Base-by-base conservation (phyloP, 2,797 vertebrate genomes). In the Falco berigora region DNA sequence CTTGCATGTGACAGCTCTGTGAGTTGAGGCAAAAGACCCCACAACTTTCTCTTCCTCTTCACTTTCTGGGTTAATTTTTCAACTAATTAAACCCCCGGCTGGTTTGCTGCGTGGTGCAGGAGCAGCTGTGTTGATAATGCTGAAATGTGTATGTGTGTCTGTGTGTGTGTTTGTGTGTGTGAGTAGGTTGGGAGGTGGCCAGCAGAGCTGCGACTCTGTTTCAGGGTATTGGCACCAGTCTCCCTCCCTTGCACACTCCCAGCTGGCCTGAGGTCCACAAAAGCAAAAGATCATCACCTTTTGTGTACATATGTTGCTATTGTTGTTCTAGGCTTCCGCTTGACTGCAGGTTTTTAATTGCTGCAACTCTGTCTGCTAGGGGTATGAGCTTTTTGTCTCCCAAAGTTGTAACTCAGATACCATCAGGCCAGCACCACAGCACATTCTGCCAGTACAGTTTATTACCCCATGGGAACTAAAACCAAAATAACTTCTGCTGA, bases 111-210 rank as follows among this genome's bases (percentile, higher is more conserved):
- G 16, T 46, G 64, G 28, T 80, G 36, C 75, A 77, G 93, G 90
- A 95, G 56, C 75, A 88, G 86, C 93, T 91, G 85, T 68, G 85
- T 90, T 93, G 93, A 77, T 91, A 58, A 77, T 72, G 79, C 88
- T 92, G 79, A 91, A 86, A 77, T 27, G 76, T 47, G 17, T 1
- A 0, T 46, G 56, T 67, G 61, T 44, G 42, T 44, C 17, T 44
- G 42, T 44, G 42, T 13, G 38, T 40, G 38, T 40, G 12, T 30
- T 76, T 47, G 17, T 1, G 0, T 46, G 56, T 67, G 56, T 68
- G 76, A 92, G 92, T 84, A 75, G 28, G 22, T 0, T 96, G 92
- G 88, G 72, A 75, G 23, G 34, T 58, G 22, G 53, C 90, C 92
- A 92, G 85, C 42, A 78, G 82, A 75, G 53, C 52, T 5, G 12